Evolutionary conservation across 2,888 invertebrate genomes (phyloP).

Genomic region (Prosapia bicincta): DNA sequence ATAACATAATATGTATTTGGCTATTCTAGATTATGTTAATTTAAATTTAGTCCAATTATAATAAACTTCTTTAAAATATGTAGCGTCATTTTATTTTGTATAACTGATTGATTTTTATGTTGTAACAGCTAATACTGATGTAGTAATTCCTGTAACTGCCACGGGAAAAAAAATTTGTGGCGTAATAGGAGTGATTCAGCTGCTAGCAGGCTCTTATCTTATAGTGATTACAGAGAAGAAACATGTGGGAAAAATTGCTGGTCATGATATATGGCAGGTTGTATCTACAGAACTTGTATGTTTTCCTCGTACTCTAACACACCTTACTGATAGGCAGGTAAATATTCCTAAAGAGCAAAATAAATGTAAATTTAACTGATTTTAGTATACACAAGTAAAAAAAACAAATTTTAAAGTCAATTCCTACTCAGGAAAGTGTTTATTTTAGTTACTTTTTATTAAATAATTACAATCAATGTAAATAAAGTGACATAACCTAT

Average conservation of each 20-base stretch:
- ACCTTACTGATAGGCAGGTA: slow-evolving; percentile 78
- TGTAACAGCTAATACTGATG: slow-evolving; percentile 50
- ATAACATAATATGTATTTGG: no score
- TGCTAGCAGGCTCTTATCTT: slow-evolving; percentile 83
- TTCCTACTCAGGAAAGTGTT: no score
- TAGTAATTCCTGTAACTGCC: slow-evolving; percentile 59
- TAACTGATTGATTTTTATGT: slow-evolving; percentile 38
- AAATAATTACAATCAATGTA: no score
- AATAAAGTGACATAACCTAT: no score
- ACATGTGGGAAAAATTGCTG: slow-evolving; percentile 77
- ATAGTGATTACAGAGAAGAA: slow-evolving; percentile 83
- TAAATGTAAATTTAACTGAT: background rate
- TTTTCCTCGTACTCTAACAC: slow-evolving; percentile 77
- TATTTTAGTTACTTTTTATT: no score
- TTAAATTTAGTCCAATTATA: no score
- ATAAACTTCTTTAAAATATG: no score
- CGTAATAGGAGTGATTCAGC: slow-evolving; percentile 77
- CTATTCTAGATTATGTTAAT: no score
- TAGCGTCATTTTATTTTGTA: no score
- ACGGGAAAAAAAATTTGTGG: slow-evolving; percentile 69
- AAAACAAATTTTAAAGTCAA: no score
- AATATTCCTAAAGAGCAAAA: background rate
- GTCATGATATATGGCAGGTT: slow-evolving; percentile 74
- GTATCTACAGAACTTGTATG: slow-evolving; percentile 80
- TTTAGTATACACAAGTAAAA: background rate